Conservation (phyloP, 1,140 invertebrate species). For the Cherax quadricarinatus region DNA sequence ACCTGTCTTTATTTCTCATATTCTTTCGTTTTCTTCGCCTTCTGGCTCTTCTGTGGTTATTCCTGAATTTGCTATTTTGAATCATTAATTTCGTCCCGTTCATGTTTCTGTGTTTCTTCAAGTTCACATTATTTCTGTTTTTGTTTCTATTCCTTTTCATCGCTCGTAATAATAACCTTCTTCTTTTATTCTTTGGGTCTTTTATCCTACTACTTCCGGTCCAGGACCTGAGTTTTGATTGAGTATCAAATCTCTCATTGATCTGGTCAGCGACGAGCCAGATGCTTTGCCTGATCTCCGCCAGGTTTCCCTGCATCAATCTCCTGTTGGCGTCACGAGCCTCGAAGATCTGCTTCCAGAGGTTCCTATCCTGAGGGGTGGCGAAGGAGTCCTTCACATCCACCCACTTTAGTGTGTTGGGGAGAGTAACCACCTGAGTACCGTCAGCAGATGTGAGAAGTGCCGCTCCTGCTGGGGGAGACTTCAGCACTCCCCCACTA, state of each 20-base stretch:
- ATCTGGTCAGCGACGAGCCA: slow-evolving; percentile 5
- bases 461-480: background rate
- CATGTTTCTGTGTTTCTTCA: background rate
- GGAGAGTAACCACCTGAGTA: slow-evolving; percentile 9
- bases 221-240: background rate
- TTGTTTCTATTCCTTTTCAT: background rate
- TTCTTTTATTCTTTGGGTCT: background rate
- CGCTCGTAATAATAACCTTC: background rate
- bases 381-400: slow-evolving; percentile 9
- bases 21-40: background rate
- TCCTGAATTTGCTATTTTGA: background rate
- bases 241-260: background rate
- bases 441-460: background rate
- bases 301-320: background rate
- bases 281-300: slow-evolving; percentile 17
- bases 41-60: background rate
- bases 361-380: background rate
- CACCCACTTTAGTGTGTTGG: slow-evolving; percentile 8
- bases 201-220: background rate
- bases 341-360: slow-evolving; percentile 27
- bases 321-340: background rate
- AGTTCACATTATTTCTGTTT: background rate
- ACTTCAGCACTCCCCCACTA: background rate
- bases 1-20: background rate
- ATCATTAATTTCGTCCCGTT: background rate